Evolutionary conservation across 2,888 invertebrate species (phyloP).

Genomic region (Ypsolopha sequella): DNA sequence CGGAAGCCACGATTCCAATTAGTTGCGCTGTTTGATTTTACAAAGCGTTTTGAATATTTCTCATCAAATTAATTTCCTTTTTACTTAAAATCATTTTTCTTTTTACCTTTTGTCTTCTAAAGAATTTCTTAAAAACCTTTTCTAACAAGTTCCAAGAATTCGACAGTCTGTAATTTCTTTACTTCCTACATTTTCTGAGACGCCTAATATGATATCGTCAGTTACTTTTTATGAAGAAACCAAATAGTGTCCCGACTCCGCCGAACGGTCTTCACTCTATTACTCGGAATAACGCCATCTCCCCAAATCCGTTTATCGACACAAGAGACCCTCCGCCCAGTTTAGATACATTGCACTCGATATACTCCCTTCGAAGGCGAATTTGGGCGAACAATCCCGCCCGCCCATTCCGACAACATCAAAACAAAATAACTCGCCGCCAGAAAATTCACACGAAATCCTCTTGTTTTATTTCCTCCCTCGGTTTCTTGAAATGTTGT

Average conservation of each 20-base stretch:
- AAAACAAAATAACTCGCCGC: slow-evolving; percentile 23
- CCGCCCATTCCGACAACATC: slow-evolving; percentile 19
- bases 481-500: not conserved
- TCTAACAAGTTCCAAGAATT: no score
- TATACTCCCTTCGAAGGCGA: slow-evolving; percentile 32
- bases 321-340: slow-evolving; percentile 35
- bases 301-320: slow-evolving; percentile 59
- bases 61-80: slow-evolving; percentile 26
- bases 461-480: not conserved
- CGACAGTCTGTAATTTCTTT: no score
- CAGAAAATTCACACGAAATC: slow-evolving; percentile 16
- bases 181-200: slow-evolving; percentile 37
- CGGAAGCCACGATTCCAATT: not conserved
- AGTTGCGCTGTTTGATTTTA: not conserved
- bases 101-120: no score
- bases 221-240: slow-evolving; percentile 61
- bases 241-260: slow-evolving; percentile 47
- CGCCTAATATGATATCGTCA: slow-evolving; percentile 43
- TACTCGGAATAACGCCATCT: slow-evolving; percentile 45
- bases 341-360: slow-evolving; percentile 45
- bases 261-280: slow-evolving; percentile 54
- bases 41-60: slow-evolving; percentile 3
- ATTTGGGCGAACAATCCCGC: slow-evolving; percentile 25
- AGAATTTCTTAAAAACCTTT: no score
- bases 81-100: slow-evolving; percentile 26